Evolutionary conservation across 2,888 invertebrate species (phyloP).

Genomic region (Vesta saturnalis): DNA sequence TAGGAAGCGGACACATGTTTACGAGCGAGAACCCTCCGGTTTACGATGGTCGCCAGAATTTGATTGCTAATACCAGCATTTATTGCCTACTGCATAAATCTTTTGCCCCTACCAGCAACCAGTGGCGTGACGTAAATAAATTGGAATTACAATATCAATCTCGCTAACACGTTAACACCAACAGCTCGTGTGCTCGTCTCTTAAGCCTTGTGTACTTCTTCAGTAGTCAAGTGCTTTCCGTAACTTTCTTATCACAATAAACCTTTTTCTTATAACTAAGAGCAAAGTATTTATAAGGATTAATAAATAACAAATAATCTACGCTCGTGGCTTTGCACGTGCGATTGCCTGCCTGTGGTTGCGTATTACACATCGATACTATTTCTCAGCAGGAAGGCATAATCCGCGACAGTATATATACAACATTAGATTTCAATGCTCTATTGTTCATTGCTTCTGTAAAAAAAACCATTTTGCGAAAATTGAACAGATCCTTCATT

Average conservation of each 20-base stretch:
- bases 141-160: background rate
- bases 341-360: conserved; percentile 26
- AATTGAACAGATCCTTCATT: conserved; percentile 41
- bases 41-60: conserved; percentile 53
- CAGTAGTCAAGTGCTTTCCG: no score
- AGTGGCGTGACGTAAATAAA: conserved; percentile 31
- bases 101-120: conserved; percentile 44
- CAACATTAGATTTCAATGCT: conserved; percentile 39
- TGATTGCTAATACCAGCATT: conserved; percentile 58
- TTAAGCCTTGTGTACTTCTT: no score
- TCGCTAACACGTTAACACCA: background rate
- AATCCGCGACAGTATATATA: conserved; percentile 35
- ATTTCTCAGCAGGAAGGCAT: conserved; percentile 39
- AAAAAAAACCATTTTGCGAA: conserved; percentile 30
- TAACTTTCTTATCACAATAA: no score
- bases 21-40: conserved; percentile 54
- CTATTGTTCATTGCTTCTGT: conserved; percentile 30
- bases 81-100: conserved; percentile 58
- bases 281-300: no score
- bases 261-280: no score
- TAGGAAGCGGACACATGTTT: conserved; percentile 55
- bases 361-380: conserved; percentile 37
- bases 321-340: conserved; percentile 32
- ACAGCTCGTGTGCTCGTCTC: background rate
- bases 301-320: conserved; percentile 16